Percentiles rank a stretch among this genome's conserved stretches.
phyloP scores from a whole-genome alignment of 2,113 vertebrate species.

The Etia nguti region DNA sequence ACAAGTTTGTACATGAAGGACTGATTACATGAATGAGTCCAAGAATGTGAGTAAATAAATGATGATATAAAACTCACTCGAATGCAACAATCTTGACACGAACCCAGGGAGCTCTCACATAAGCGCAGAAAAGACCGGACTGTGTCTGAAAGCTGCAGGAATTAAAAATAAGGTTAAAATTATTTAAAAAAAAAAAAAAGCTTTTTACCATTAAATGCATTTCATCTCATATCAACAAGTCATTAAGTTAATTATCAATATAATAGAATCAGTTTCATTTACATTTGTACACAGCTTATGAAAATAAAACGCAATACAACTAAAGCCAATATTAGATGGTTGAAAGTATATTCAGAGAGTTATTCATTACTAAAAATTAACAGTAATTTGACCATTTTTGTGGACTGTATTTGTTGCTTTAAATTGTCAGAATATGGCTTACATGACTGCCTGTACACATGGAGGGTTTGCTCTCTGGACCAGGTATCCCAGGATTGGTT shows the following conservation, averaged over 20 bases:
- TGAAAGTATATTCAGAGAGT: background rate
- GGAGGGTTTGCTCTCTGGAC: background rate
- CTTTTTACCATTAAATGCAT: rapidly evolving
- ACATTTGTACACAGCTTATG: background rate
- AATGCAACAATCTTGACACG: rapidly evolving
- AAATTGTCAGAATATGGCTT: background rate
- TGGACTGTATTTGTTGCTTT: background rate
- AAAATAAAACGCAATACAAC: background rate
- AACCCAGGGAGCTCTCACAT: background rate
- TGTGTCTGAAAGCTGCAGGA: slow-evolving; percentile 46
- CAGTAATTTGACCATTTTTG: background rate
- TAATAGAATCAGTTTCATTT: background rate
- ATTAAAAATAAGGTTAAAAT: background rate
- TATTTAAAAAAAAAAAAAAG: too few relatives aligned
- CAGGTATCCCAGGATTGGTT: slow-evolving; percentile 1
- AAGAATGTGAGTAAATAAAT: background rate
- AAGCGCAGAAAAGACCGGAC: background rate
- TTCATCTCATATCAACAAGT: background rate
- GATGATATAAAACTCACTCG: background rate
- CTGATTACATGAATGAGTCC: background rate
- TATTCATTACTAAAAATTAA: background rate
- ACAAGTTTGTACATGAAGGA: background rate
- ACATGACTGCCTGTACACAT: slow-evolving; percentile 51
- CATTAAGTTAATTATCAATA: background rate
- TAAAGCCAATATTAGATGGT: background rate